Conservation (phyloP, 2,888 invertebrate species). For the Leucoma salicis region DNA sequence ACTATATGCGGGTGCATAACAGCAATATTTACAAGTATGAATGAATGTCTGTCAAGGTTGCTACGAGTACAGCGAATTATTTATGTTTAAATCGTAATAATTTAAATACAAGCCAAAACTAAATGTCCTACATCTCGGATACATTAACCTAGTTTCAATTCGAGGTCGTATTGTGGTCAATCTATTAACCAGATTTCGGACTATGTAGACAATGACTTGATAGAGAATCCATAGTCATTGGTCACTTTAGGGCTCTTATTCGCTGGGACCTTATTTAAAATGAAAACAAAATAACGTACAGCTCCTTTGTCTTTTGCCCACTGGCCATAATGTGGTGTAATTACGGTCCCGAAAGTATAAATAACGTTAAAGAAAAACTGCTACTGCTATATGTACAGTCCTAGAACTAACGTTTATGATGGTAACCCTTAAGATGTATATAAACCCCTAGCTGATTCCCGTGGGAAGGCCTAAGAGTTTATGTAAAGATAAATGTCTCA, state of each 20-base stretch:
- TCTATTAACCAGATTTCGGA: slow-evolving; percentile 49
- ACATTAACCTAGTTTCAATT: slow-evolving; percentile 71
- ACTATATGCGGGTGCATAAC: slow-evolving; percentile 42
- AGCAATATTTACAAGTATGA: slow-evolving; percentile 29
- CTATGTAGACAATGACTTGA: slow-evolving; percentile 11
- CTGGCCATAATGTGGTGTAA: slow-evolving; percentile 25
- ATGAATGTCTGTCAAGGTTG: slow-evolving; percentile 60
- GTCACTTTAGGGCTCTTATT: background rate
- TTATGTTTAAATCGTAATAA: slow-evolving; percentile 39
- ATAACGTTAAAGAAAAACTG: slow-evolving; percentile 34
- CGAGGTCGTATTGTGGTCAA: slow-evolving; percentile 56
- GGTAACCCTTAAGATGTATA: slow-evolving; percentile 50
- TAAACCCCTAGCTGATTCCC: slow-evolving; percentile 35
- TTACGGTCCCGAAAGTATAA: slow-evolving; percentile 25
- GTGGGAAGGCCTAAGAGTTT: slow-evolving; percentile 47
- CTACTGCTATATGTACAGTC: no score
- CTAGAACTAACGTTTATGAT: no score
- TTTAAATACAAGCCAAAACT: slow-evolving; percentile 55
- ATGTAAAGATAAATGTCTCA: slow-evolving; percentile 42
- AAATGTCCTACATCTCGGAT: slow-evolving; percentile 61
- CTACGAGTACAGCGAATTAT: slow-evolving; percentile 31
- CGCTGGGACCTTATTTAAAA: slow-evolving; percentile 7
- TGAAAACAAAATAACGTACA: slow-evolving; percentile 4
- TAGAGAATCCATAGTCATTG: slow-evolving; percentile 15
- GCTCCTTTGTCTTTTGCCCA: slow-evolving; percentile 23